phyloP scores from a whole-genome alignment of 2,113 vertebrate genomes.

The Brachypodius melanocephalos region DNA sequence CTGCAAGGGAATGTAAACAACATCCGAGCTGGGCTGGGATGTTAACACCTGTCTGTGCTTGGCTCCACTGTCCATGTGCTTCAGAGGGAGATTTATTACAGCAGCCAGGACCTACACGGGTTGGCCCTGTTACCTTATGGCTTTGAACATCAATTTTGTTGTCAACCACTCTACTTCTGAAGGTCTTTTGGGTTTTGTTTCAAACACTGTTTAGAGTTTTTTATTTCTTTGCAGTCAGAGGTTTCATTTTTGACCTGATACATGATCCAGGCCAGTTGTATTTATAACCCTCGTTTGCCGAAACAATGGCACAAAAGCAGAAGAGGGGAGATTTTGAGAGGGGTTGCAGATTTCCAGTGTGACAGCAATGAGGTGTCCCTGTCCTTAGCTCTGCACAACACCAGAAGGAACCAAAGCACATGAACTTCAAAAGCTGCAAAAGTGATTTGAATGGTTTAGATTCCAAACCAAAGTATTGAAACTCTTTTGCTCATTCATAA shows the following conservation, averaged over 20 bases:
- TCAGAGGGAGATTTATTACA: neutral
- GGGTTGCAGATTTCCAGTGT: neutral
- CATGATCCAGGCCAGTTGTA: neutral
- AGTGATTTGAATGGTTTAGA: neutral
- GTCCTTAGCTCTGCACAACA: neutral
- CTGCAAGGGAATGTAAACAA: neutral
- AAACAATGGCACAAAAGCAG: neutral
- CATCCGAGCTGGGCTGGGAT: neutral
- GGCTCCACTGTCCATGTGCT: neutral
- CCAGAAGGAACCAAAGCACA: neutral
- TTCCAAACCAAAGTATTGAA: neutral
- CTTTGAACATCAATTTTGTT: neutral
- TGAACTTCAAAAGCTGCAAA: neutral
- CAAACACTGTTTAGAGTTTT: neutral
- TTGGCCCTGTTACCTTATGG: neutral
- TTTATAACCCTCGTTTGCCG: neutral
- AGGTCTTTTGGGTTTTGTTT: neutral
- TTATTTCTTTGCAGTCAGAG: neutral
- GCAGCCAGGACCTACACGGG: neutral
- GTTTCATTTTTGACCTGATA: neutral
- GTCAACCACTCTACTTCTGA: neutral
- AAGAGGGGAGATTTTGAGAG: neutral
- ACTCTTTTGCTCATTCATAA: neutral
- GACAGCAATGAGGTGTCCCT: neutral
- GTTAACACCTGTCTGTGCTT: neutral